A percentile compares a stretch with the other conserved stretches of the same genome.
phyloP scores from a whole-genome alignment of 1,140 invertebrate species.

The Muscidifurax raptorellus region DNA sequence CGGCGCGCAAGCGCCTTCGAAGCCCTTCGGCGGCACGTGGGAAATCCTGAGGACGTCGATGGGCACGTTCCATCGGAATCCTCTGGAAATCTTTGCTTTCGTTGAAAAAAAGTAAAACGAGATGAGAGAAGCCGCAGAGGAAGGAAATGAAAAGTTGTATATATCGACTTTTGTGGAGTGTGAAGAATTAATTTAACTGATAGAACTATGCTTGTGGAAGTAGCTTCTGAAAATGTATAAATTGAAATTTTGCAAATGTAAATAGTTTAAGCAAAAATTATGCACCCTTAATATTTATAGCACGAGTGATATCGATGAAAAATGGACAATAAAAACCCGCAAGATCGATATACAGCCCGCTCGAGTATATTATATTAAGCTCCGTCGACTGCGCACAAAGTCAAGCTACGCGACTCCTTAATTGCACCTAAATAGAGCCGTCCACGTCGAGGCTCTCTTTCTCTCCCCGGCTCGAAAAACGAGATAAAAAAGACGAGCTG shows the following conservation, averaged over 20 bases:
- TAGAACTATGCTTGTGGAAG: too few relatives aligned
- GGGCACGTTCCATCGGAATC: constrained; percentile 24
- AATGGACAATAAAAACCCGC: too few relatives aligned
- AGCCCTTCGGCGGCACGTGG: constrained; percentile 30
- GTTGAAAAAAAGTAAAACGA: constrained; percentile 7
- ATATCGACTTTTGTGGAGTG: background rate
- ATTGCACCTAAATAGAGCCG: background rate
- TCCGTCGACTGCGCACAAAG: background rate
- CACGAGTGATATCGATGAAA: too few relatives aligned
- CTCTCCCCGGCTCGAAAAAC: background rate
- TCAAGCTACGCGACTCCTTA: background rate
- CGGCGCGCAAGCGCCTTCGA: constrained; percentile 12
- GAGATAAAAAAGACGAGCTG: background rate
- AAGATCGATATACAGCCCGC: too few relatives aligned
- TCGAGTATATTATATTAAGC: too few relatives aligned
- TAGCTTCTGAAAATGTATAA: too few relatives aligned
- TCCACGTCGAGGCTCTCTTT: background rate
- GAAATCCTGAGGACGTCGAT: constrained; percentile 6
- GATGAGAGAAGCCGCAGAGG: background rate
- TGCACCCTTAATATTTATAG: too few relatives aligned
- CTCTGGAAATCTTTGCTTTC: constrained; percentile 22
- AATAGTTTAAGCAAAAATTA: too few relatives aligned
- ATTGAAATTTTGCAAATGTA: too few relatives aligned
- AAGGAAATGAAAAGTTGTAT: background rate
- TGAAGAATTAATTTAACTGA: constrained; percentile 3